phyloP scores from a whole-genome alignment of 2,888 invertebrate genomes.

The Thymelicus sylvestris region DNA sequence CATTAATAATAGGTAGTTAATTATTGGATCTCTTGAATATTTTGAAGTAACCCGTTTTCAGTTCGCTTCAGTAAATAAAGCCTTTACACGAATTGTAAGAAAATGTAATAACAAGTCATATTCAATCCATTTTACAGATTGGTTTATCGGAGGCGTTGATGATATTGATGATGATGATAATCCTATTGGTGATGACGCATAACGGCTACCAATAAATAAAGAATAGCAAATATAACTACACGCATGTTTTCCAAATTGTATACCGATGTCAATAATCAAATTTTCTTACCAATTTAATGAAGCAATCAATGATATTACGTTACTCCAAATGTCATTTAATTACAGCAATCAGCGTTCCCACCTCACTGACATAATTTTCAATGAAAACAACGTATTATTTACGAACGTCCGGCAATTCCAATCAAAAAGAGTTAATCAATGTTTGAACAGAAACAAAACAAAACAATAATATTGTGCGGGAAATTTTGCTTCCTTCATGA shows the following conservation, averaged over 20 bases:
- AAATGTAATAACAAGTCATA: too few relatives aligned
- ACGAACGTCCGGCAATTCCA: constrained; percentile 29
- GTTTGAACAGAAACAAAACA: constrained; percentile 37
- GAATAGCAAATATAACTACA: too few relatives aligned
- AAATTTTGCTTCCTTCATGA: constrained; percentile 35
- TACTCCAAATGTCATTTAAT: constrained; percentile 30
- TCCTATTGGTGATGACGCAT: too few relatives aligned
- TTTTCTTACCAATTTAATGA: constrained; percentile 8
- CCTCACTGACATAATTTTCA: constrained; percentile 35
- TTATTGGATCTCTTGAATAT: too few relatives aligned
- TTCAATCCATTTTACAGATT: too few relatives aligned
- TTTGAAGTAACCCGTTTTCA: too few relatives aligned
- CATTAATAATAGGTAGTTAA: neutral
- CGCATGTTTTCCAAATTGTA: neutral
- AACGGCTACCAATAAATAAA: too few relatives aligned
- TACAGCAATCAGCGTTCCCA: constrained; percentile 31
- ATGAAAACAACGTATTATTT: constrained; percentile 33
- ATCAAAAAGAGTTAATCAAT: constrained; percentile 39
- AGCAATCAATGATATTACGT: constrained; percentile 24
- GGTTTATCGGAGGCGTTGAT: too few relatives aligned
- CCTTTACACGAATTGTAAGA: too few relatives aligned
- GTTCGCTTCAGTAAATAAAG: too few relatives aligned
- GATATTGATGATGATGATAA: too few relatives aligned
- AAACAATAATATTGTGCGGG: constrained; percentile 31
- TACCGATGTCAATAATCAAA: constrained; percentile 2